Evolutionary conservation across 2,797 vertebrate species (phyloP).

Genomic region (Esox lucius): DNA sequence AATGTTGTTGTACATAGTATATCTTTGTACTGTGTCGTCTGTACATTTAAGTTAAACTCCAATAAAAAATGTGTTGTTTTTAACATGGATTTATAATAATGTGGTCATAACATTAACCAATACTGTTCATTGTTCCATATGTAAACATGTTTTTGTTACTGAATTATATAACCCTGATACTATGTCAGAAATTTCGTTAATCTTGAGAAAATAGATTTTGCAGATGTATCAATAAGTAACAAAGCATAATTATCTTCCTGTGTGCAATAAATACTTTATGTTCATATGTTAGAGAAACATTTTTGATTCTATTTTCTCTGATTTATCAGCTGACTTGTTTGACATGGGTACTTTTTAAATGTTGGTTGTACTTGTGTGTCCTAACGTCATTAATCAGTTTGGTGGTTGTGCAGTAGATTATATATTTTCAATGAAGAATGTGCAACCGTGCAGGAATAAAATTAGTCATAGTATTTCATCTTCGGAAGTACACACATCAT

Average conservation of each 20-base stretch:
- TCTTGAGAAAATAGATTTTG: background rate
- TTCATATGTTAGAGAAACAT: slow-evolving; percentile 36
- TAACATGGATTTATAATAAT: slow-evolving; percentile 38
- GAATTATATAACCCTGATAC: background rate
- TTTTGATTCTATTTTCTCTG: background rate
- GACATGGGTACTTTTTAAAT: background rate
- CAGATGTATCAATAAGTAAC: slow-evolving; percentile 31
- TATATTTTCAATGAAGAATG: background rate
- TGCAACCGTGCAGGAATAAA: background rate
- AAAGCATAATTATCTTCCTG: slow-evolving; percentile 41
- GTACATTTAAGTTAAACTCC: slow-evolving; percentile 21
- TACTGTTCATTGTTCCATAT: background rate
- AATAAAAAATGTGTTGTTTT: slow-evolving; percentile 40
- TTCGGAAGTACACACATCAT: slow-evolving; percentile 90
- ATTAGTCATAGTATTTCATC: slow-evolving; percentile 71
- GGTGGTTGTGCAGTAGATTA: background rate
- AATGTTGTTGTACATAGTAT: slow-evolving; percentile 55
- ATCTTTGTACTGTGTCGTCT: slow-evolving; percentile 27
- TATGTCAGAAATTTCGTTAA: background rate
- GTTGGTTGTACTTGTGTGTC: background rate
- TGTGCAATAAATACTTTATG: slow-evolving; percentile 56
- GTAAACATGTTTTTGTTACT: slow-evolving; percentile 9
- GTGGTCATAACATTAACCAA: slow-evolving; percentile 6
- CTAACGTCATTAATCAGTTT: background rate
- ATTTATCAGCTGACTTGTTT: background rate